Percentiles rank a stretch among this genome's conserved stretches.
phyloP scores from a whole-genome alignment of 2,797 vertebrate species.

The Danio tinwini region DNA sequence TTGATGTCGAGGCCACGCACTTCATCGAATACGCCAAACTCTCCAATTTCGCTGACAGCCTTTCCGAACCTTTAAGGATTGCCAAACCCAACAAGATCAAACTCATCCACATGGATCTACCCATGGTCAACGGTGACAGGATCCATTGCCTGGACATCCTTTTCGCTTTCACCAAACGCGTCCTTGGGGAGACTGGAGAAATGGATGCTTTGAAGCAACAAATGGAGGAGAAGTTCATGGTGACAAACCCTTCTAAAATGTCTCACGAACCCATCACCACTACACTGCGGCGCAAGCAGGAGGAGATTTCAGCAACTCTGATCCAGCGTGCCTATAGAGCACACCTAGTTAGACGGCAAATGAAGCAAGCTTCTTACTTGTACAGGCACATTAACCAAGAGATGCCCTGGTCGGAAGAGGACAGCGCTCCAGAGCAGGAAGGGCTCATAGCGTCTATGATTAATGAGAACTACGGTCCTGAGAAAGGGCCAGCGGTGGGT shows the following conservation, averaged over 20 bases:
- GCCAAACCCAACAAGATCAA: constrained; percentile 93
- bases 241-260: constrained; percentile 92
- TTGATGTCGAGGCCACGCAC: constrained; percentile 94
- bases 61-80: constrained; percentile 93
- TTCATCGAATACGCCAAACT: constrained; percentile 95
- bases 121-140: constrained; percentile 96
- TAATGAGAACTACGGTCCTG: constrained; percentile 82
- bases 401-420: constrained; percentile 74
- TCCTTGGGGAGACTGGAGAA: constrained; percentile 95
- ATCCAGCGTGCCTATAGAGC: constrained; percentile 93
- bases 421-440: constrained; percentile 86
- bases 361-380: constrained; percentile 93
- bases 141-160: constrained; percentile 99
- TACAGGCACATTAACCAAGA: constrained; percentile 86
- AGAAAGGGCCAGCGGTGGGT: constrained; percentile 68
- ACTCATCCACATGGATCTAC: constrained; percentile 96
- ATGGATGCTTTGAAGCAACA: constrained; percentile 98
- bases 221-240: constrained; percentile 99
- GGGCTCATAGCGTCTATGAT: constrained; percentile 92
- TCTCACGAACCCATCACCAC: constrained; percentile 97
- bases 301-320: constrained; percentile 88
- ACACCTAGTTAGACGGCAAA: constrained; percentile 88
- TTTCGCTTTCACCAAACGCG: constrained; percentile 98
- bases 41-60: constrained; percentile 88
- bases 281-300: constrained; percentile 90